Evolutionary conservation across 2,797 vertebrate species (phyloP), one percentile per base, ranked within the genome.

Genomic region (Benthosema pterotum): DNA sequence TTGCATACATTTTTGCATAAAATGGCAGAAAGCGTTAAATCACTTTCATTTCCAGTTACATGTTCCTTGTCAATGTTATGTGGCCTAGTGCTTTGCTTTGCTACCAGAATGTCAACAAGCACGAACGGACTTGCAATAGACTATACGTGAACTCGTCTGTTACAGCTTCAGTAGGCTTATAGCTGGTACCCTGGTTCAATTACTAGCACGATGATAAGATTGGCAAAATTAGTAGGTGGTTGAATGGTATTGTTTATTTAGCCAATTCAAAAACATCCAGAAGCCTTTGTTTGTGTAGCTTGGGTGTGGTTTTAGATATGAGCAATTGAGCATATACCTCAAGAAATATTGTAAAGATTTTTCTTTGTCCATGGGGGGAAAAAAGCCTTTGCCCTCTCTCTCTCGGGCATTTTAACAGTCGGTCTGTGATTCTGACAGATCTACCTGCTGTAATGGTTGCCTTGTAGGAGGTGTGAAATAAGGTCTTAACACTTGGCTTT

Each of bases 401-500:
- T 77, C 83, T 84, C 75, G 74, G 74, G 74, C 74, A 69, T 83
- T 80, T 88, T 79, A 80, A 75, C 87, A 87, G 85, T 88, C 80
- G 82, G 77, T 74, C 77, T 85, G 77, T 75, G 79, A 82, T 86
- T 86, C 77, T 85, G 83, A 87, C 83, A 88, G 84, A 80, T 88
- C 80, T 89, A 90, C 88, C 86, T 85, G 88, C 85, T 83, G 83
- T 90, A 86, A 89, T 87, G 85, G 83, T 79, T 76, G 86, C 87
- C 90, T 85, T 85, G 82, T 79, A 84, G 82, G 74, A 89, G 80
- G 88, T 91, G 87, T 86, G 87, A 92, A 90, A 87, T 79, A 83
- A 83, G 87, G 88, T 89, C 87, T 84, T 87, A 87, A 88, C 88
- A 89, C 87, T 89, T 91, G 84, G 82, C 88, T 88, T 91, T 85